These are phyloP conservation scores for Clanis bilineata DNA, from an alignment of 2,888 invertebrate species.

Conservation along the genomic window DNA sequence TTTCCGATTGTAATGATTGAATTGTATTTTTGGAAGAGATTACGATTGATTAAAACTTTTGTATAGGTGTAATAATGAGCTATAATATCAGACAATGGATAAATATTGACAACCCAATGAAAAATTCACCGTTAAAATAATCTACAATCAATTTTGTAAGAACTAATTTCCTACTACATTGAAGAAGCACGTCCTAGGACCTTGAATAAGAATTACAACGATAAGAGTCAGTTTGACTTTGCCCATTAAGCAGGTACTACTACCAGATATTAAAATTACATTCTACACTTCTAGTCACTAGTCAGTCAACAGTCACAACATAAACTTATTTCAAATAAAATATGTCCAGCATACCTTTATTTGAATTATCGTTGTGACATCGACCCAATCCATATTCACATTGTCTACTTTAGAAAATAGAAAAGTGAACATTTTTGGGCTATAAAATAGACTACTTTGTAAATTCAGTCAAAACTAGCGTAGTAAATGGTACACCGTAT, in stretches of 20 bases:
- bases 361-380: constrained; percentile 36
- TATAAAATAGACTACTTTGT: background rate
- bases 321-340: constrained; percentile 43
- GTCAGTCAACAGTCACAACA: constrained; percentile 15
- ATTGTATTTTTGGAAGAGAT: constrained; percentile 43
- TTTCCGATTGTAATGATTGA: constrained; percentile 53
- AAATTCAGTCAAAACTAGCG: background rate
- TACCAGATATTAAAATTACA: background rate
- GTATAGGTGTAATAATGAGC: constrained; percentile 23
- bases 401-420: constrained; percentile 53
- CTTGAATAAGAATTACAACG: background rate
- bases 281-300: background rate
- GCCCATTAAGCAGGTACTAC: background rate
- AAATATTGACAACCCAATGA: constrained; percentile 55
- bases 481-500: background rate
- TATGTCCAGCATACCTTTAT: constrained; percentile 65
- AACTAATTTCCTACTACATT: background rate
- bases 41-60: constrained; percentile 43
- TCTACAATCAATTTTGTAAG: background rate
- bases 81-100: constrained; percentile 31
- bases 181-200: background rate
- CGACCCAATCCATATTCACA: constrained; percentile 33
- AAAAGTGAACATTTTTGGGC: constrained; percentile 43
- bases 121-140: constrained; percentile 44
- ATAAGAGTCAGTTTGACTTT: background rate